Base-by-base conservation (phyloP, 2,113 vertebrate species). In the Phalacrocorax aristotelis region DNA sequence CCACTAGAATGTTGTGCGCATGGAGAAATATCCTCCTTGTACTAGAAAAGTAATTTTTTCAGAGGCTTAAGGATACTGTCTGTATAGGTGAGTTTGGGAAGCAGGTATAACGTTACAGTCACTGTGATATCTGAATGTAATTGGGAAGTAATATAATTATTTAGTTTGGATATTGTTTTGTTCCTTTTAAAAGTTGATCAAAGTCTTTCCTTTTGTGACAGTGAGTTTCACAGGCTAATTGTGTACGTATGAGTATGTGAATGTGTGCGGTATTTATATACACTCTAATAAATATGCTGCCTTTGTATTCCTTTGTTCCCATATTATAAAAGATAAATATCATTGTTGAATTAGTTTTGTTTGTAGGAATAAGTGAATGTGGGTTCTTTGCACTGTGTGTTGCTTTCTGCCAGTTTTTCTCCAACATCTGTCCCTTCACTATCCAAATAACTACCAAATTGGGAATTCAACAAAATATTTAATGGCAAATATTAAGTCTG, bases 51-150 rank as follows among this genome's bases (percentile, higher is more conserved):
- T 8, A 34, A 10, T 32, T 34, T 84, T 96, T 79, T 60, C 15
- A 34, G 64, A 34, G 8, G 9, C 57, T 84, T 62, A 66, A 42
- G 29, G 42, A 23, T 34, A 38, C 29, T 76, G 0, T 78, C 32
- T 85, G 6, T 46, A 9, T 27, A 42, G 9, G 3, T 62, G 27
- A 48, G 20, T 87, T 89, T 90, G 55, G 16, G 13, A 9, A 65
- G 6, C 4, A 0, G 19, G 2, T 48, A n/a, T 61, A 81, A 21
- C 0, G 0, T 61, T 86, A 25, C 15, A 74, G 9, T 57, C 27
- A 49, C 49, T 60, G 26, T 75, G 38, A 69, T 66, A 65, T 29
- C 10, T 38, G 6, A 71, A 72, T 61, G 8, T 16, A 87, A 25
- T 11, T 74, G 44, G 74, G 15, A 87, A 71, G 6, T 10, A 57